Conservation (phyloP, 2,888 invertebrate species). For the Mycalesis mineus region DNA sequence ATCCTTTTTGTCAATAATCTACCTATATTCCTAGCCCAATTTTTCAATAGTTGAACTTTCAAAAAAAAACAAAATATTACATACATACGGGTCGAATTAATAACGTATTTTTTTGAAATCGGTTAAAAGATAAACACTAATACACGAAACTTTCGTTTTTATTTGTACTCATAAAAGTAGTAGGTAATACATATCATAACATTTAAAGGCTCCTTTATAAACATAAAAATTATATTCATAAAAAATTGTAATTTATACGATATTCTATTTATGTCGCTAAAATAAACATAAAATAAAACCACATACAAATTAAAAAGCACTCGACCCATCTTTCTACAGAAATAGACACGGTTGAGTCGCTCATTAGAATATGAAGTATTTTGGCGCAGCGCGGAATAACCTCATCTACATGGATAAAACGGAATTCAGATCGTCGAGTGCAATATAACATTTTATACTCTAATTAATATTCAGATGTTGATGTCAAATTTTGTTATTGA, state of each 20-base stretch:
- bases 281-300: constrained; percentile 1
- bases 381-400: constrained; percentile 19
- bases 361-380: constrained; percentile 28
- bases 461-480: not conserved
- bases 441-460: constrained; percentile 1
- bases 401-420: not conserved
- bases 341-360: constrained; percentile 18
- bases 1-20: too few relatives aligned
- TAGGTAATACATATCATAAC: too few relatives aligned
- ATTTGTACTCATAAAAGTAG: too few relatives aligned
- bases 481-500: not conserved
- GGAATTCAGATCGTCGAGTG: not conserved
- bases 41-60: too few relatives aligned
- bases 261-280: not conserved
- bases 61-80: too few relatives aligned
- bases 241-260: not conserved
- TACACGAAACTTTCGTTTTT: too few relatives aligned
- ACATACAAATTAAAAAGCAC: constrained; percentile 16
- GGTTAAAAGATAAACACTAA: too few relatives aligned
- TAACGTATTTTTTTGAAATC: too few relatives aligned
- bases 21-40: too few relatives aligned
- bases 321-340: constrained; percentile 22
- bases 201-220: too few relatives aligned
- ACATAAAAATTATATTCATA: too few relatives aligned
- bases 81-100: too few relatives aligned